Evolutionary conservation across 1,140 invertebrate species (phyloP), one percentile per base, ranked within the genome.

Genomic region (Drosophila erecta): DNA sequence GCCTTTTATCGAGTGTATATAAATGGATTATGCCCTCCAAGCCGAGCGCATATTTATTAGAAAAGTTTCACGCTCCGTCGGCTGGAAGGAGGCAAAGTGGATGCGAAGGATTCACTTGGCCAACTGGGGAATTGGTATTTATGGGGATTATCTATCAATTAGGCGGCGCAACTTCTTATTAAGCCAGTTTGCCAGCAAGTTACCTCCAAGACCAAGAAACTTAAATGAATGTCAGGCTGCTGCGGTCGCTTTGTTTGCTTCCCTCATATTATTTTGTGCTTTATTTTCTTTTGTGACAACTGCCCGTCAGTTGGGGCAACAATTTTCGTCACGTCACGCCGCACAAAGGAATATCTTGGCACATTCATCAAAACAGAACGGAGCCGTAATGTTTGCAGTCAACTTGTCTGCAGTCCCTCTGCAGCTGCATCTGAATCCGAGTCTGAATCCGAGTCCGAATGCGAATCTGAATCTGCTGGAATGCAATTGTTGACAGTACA

Each of bases 1-100:
- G 76, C 64, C 62, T 76, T 81, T 79, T 86, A 87, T 81, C 67
- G 67, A 73, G 75, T 78, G 40, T 51, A 47, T 65, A 79, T 87
- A 87, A 83, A 61, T 47, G 79, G 79, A 81, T 87, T 87, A 83
- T 64, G 71, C 51, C 55, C 35, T 24, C 44, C 22, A 15, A 46
- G 50, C 55, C 51, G 22, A 37, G 55, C 30, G 55, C 49, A 84
- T 70, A 85, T 85, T 80, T 85, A 80, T 85, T 69, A 56, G 59
- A 85, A 80, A 87, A 81, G 61, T 81, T 87, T 59, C 57, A 40
- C 50, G 44, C 51, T 55, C 58, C 43, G 35, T 24, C 53, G 41
- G 49, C 12, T 20, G 41, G n/a, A 30, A 14, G 61, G 11, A 57
- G 44, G 30, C 35, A 17, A 41, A 44, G 51, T 41, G 41, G 22